Evolutionary conservation across 1,140 invertebrate species (phyloP), one percentile per base, ranked within the genome.

Genomic region (Orchesella cincta): DNA sequence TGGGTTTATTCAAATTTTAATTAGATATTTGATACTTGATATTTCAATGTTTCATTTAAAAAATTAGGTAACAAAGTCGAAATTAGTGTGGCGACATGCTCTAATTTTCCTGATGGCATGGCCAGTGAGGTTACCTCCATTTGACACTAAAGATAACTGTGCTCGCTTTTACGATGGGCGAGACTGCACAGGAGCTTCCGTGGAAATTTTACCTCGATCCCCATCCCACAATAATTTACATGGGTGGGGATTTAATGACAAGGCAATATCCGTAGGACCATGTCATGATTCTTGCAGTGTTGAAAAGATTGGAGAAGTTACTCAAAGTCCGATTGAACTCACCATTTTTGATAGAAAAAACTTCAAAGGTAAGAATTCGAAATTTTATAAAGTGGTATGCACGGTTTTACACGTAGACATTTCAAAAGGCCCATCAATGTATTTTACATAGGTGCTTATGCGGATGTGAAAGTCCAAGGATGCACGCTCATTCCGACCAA

Each of bases 191-290:
- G 62, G 62, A 29, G 8, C 3, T 16, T 67, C 62, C 1, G 33
- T 67, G 1, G 62, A 67, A 67, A n/a, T 67, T 31, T 33, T 33
- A 1, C 28, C n/a, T 12, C 2, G n/a, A 8, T 29, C 62, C 8
- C 62, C 62, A 3, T 67, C 62, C 8, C 62, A 67, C 33, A 8
- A 67, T n/a, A 67, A 33, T 33, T n/a, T 67, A 1, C 3, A 31
- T 31, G 12, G 12, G 8, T 67, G 62, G 62, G 62, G 31, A 3
- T 67, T 67, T 23, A 67, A 67, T 67, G 62, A 67, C 31, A 67
- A n/a, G 31, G n/a, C 62, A 26, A 67, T 31, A 33, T 67, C 62
- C 23, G 62, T 33, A 18, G 62, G 62, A 1, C 62, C 62, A 8
- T 67, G 62, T 33, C 26, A 29, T 5, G 26, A 67, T 23, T 8